phyloP scores from a whole-genome alignment of 37 sponge, comb jelly and placozoan species.

The Spongia lamella region DNA sequence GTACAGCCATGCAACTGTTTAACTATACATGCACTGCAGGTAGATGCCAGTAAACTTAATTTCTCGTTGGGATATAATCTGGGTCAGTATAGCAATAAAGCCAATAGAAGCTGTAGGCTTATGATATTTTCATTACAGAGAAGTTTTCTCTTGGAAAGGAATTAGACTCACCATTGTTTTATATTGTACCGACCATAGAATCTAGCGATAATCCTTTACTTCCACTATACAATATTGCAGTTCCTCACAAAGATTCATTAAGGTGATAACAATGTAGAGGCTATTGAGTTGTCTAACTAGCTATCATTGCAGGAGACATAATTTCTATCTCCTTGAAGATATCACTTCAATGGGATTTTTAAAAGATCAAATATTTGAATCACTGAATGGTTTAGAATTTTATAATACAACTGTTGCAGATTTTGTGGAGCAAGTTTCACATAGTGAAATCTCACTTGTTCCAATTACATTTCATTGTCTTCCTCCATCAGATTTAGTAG shows the following conservation, averaged over 20 bases:
- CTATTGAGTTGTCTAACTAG: too few relatives aligned
- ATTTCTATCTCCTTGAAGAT: constrained; percentile 67
- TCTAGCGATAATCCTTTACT: constrained; percentile 43
- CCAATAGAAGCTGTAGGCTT: too few relatives aligned
- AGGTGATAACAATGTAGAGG: too few relatives aligned
- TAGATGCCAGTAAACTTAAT: too few relatives aligned
- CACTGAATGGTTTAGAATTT: not conserved
- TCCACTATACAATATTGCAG: constrained; percentile 49
- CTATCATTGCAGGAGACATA: constrained; percentile 45
- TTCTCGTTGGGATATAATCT: too few relatives aligned
- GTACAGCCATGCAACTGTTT: too few relatives aligned
- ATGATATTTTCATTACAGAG: not conserved
- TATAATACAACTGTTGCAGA: constrained; percentile 38
- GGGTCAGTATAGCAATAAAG: too few relatives aligned
- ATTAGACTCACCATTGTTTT: constrained; percentile 58
- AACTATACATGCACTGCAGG: too few relatives aligned
- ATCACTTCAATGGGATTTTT: constrained; percentile 10
- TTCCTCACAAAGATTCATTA: not conserved
- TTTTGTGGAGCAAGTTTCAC: constrained; percentile 11
- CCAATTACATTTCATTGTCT: constrained; percentile 4
- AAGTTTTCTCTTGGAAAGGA: constrained; percentile 44
- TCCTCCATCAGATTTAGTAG: constrained; percentile 17
- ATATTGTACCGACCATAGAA: constrained; percentile 56
- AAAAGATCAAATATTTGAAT: constrained; percentile 7
- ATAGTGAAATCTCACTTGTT: not conserved